Evolutionary conservation across 2,113 vertebrate species (phyloP).

Genomic region (Himantopus leucocephalus): DNA sequence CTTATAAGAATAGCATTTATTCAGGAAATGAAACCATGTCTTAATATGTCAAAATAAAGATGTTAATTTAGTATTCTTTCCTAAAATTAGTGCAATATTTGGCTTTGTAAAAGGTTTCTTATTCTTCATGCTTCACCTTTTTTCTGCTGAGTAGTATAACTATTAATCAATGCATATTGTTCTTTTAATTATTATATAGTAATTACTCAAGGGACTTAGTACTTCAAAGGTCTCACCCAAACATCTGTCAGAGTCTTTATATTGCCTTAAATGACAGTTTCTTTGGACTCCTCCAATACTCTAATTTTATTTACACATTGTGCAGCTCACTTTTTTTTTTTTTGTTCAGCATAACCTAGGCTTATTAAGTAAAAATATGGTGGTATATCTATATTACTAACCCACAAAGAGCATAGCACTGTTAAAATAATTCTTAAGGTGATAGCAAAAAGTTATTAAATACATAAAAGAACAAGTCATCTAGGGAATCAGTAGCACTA

Average conservation of each 20-base stretch:
- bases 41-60: not conserved
- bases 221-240: not conserved
- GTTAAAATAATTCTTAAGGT: not conserved
- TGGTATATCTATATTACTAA: not conserved
- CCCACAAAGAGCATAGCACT: not conserved
- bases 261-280: not conserved
- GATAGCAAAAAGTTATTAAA: not conserved
- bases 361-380: not conserved
- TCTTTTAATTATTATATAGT: not conserved
- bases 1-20: not conserved
- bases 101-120: not conserved
- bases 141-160: not conserved
- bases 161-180: not conserved
- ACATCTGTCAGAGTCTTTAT: not conserved
- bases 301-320: not conserved
- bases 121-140: not conserved
- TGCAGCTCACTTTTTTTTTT: not conserved
- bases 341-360: not conserved
- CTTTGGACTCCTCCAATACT: not conserved
- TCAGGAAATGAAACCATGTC: not conserved
- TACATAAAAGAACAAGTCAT: not conserved
- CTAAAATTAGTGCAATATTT: not conserved
- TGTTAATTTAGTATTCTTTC: not conserved
- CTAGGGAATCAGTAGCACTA: not conserved
- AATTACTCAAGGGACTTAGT: not conserved